Evolutionary conservation across 2,888 invertebrate genomes (phyloP).

Genomic region (Cancer borealis): DNA sequence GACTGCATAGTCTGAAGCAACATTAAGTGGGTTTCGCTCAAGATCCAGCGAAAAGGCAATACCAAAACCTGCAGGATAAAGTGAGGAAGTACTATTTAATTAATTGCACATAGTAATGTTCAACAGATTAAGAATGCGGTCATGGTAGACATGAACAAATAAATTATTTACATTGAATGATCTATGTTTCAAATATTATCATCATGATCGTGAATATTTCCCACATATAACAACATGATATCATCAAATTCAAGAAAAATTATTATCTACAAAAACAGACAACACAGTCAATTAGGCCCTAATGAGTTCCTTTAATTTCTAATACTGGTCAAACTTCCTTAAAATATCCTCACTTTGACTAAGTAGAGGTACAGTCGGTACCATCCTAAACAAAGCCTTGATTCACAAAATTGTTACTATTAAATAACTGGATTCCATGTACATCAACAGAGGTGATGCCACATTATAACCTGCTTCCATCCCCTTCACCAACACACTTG

Average conservation of each 20-base stretch:
- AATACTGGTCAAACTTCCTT: background rate
- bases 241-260: background rate
- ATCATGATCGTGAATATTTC: background rate
- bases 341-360: background rate
- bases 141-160: background rate
- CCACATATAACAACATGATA: background rate
- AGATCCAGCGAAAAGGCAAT: slow-evolving; percentile 85
- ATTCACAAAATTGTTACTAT: background rate
- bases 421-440: background rate
- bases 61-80: slow-evolving; percentile 71
- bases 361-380: background rate
- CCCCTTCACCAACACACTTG: slow-evolving; percentile 40
- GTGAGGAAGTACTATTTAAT: background rate
- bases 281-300: background rate
- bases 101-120: background rate
- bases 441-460: background rate
- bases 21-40: slow-evolving; percentile 86
- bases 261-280: background rate
- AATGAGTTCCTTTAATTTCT: background rate
- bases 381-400: background rate
- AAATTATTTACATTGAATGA: background rate
- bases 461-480: background rate
- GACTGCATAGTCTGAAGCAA: slow-evolving; percentile 86
- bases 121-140: background rate
- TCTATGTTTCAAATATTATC: background rate